Base-by-base conservation (phyloP, 2,888 invertebrate genomes). In the Trachelus troglodyta region DNA sequence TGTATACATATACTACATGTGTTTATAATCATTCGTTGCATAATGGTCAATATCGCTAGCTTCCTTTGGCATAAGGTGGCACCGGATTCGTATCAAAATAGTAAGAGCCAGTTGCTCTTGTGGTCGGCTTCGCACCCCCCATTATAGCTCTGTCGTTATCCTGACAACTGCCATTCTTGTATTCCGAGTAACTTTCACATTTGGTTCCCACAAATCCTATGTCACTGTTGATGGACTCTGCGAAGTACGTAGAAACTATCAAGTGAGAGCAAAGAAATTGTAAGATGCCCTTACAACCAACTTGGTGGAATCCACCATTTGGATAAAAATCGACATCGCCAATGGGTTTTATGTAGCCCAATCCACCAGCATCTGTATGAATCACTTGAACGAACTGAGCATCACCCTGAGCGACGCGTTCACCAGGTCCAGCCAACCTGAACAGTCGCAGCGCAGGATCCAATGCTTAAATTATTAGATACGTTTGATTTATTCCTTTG, bases 301-400 rank as follows among this genome's bases (percentile, higher is more conserved):
- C 75, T 80, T 92, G 92, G 4, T 68, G 76, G 2, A 31, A 15
- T 1, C 92, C 92, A 6, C 92, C 92, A 75, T 92, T 92, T 0
- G 92, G 92, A 80, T 88, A 92, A 79, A 91, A 92, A 78, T 92
- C 92, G n/a, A 85, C 86, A 74, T 91, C 85, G 4, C 92, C 92
- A 23, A 92, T 86, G 0, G 90, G 84, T 0, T 79, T 56, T 0
- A 82, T 75, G 77, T 87, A 90, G 6, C 92, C 91, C 1, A 92
- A 84, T 0, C 86, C 76, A 4, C 90, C 91, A 0, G 86, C 89
- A 68, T 89, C 89, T 4, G 92, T 91, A 81, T 92, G 92, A 69
- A 92, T 89, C 6, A 91, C 89, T 79, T 91, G 89, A 1, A 92
- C 92, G 79, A 89, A 87, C 0, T 81, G 76, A 4, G 91, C 92